Base-by-base conservation (phyloP, 2,113 vertebrate species). In the Crotophaga sulcirostris region DNA sequence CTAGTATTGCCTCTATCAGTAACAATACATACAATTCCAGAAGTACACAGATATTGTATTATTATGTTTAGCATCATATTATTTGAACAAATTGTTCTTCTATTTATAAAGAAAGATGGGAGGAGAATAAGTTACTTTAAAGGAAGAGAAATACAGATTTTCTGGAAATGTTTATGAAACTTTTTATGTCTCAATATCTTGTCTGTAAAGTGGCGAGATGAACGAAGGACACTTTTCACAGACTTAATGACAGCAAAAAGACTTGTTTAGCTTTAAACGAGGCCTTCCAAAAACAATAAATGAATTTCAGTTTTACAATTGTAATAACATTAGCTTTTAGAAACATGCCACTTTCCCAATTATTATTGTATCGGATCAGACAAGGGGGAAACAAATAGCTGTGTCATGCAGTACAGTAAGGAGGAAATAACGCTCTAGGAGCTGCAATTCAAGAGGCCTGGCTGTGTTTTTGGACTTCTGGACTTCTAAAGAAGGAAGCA, bases 371-470 rank as follows among this genome's bases (percentile, higher is more conserved):
- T 16, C 21, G 42, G 42, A 42, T 54, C 62, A 28, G 47, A 76
- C 26, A 86, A 88, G 75, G 21, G 11, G 21, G 88, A 89, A 73
- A 7, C 10, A 79, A 95, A 34, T 13, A 38, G 15, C 68, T 40
- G 16, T 21, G 12, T n/a, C 69, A 76, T 0, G 0, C 31, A 67
- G 23, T 25, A 68, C 21, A 73, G 26, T 58, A 59, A 45, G 34
- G 70, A 68, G 5, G 4, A 93, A 90, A 66, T 51, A 47, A 60
- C 28, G 28, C 33, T 74, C 55, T 23, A 74, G 21, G 62, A 59
- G 40, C 29, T 49, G 47, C 29, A 36, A 7, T 55, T 86, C 33
- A 83, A 85, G 70, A 94, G 7, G 9, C 4, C 38, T 90, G 24
- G 8, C 25, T 88, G 74, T 87, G 33, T 1, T 82, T 90, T 34